Evolutionary conservation across 2,888 invertebrate species (phyloP), one percentile per base, ranked within the genome.

Genomic region (Heliconius aoede): DNA sequence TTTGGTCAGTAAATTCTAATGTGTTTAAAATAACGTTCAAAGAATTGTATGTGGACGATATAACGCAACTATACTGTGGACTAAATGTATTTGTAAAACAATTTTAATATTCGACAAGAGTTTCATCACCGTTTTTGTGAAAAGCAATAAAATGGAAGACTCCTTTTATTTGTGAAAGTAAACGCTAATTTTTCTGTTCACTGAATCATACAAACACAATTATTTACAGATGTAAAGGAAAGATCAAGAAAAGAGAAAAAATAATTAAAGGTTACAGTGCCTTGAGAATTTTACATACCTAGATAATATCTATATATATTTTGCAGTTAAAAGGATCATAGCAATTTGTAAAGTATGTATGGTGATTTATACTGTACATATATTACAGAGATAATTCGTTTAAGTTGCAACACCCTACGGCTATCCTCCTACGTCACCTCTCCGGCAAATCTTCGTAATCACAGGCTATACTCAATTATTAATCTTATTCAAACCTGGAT

Each of bases 391-490:
- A 40, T 65, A 65, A 65, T 65, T 36, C 36, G 36, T 65, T 65
- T 40, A 40, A 36, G n/a, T 24, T 65, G 65, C 24, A 24, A 24
- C 15, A 36, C 65, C 65, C 65, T 24, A 2, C 24, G 65, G 65
- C 65, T 65, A 65, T 65, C 65, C 65, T 65, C 65, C 36, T 65
- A 65, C 65, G 65, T 65, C 65, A 65, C 65, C 65, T 36, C 65
- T 15, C 65, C 24, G 40, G 65, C 65, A 65, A 65, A 65, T 65
- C 65, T 65, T 65, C 40, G 65, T 65, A 65, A 65, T 65, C 65
- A 65, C 65, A 65, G 65, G 7, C 65, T 40, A 24, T 36, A 40
- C 36, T 65, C 65, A 36, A 40, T 40, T 65, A 65, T 65, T 65
- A 65, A 65, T 13, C 13, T n/a, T 65, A 24, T 65, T 65, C 65